Conservation (phyloP, 2,888 invertebrate species). For the Drosophila incognita region DNA sequence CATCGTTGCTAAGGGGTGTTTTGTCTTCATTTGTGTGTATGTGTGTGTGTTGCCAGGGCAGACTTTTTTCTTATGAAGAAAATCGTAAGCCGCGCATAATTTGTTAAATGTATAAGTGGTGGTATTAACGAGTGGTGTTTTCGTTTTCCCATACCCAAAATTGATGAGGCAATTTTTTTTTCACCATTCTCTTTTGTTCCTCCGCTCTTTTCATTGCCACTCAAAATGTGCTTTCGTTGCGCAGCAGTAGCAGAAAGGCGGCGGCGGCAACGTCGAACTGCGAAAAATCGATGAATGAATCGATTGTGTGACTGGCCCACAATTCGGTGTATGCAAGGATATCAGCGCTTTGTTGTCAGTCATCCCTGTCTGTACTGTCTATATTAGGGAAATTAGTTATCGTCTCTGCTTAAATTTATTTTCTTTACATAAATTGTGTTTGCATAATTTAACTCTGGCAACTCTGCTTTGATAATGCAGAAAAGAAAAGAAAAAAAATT, state of each 20-base stretch:
- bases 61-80: slow-evolving; percentile 35
- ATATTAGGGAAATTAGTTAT: slow-evolving; percentile 36
- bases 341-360: background rate
- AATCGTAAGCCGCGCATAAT: slow-evolving; percentile 29
- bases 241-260: slow-evolving; percentile 48
- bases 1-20: slow-evolving; percentile 78
- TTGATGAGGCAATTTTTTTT: slow-evolving; percentile 35
- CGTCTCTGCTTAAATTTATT: background rate
- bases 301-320: slow-evolving; percentile 75
- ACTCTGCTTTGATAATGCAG: slow-evolving; percentile 62
- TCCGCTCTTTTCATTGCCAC: slow-evolving; percentile 21
- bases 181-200: slow-evolving; percentile 23
- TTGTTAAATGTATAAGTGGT: slow-evolving; percentile 57
- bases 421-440: slow-evolving; percentile 20
- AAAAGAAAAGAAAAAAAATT: slow-evolving; percentile 31
- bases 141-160: slow-evolving; percentile 33
- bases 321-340: slow-evolving; percentile 9
- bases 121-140: slow-evolving; percentile 21
- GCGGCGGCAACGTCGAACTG: slow-evolving; percentile 58
- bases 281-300: slow-evolving; percentile 85
- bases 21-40: slow-evolving; percentile 52
- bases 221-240: slow-evolving; percentile 75
- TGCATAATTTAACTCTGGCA: slow-evolving; percentile 51
- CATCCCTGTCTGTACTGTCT: slow-evolving; percentile 8
- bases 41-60: slow-evolving; percentile 64